Conservation (phyloP, 2,888 invertebrate species). For the Cerceris ruficornis region DNA sequence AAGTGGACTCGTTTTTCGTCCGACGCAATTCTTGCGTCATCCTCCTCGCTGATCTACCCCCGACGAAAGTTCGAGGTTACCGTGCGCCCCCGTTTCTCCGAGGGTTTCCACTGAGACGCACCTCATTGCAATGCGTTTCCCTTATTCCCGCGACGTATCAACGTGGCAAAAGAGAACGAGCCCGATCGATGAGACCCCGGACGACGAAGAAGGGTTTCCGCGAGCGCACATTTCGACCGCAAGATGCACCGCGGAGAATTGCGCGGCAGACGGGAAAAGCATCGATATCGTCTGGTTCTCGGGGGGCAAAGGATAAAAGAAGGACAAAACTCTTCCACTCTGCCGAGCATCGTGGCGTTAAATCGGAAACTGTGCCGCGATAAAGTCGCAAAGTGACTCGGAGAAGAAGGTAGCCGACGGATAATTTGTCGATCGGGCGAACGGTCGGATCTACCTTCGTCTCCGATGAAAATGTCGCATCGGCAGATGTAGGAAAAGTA, state of each 20-base stretch:
- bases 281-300: conserved; percentile 11
- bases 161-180: conserved; percentile 7
- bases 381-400: too few relatives aligned
- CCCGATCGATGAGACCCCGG: conserved; percentile 16
- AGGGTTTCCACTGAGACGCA: too few relatives aligned
- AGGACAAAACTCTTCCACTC: background rate
- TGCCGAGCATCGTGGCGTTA: too few relatives aligned
- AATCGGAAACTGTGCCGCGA: too few relatives aligned
- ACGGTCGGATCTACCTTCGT: too few relatives aligned
- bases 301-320: background rate
- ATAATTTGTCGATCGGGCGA: too few relatives aligned
- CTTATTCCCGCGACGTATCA: background rate
- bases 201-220: conserved; percentile 4
- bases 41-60: conserved; percentile 15
- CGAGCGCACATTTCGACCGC: background rate
- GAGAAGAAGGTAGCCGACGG: too few relatives aligned
- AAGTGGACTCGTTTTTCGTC: conserved; percentile 15
- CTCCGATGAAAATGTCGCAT: too few relatives aligned
- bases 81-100: too few relatives aligned
- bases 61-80: conserved; percentile 15
- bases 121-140: background rate
- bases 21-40: conserved; percentile 27
- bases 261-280: conserved; percentile 22
- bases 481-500: too few relatives aligned
- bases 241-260: conserved; percentile 9